phyloP scores from a whole-genome alignment of 2,888 invertebrate genomes.

The Cerastoderma edule region DNA sequence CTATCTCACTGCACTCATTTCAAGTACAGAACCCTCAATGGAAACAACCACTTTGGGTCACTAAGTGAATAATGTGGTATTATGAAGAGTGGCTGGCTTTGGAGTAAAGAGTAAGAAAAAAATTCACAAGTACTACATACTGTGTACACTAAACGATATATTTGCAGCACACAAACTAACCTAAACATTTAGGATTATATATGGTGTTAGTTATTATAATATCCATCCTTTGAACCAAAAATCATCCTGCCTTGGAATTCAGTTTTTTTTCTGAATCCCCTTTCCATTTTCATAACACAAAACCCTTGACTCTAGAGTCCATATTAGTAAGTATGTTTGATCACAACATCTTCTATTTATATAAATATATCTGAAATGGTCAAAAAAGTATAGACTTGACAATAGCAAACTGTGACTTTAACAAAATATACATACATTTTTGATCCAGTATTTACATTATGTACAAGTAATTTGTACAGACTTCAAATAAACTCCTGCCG shows the following conservation, averaged over 20 bases:
- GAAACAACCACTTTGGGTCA: too few relatives aligned
- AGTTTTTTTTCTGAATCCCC: neutral
- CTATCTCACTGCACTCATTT: too few relatives aligned
- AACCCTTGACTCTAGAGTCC: constrained; percentile 5
- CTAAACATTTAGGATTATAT: constrained; percentile 18
- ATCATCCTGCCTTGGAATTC: neutral
- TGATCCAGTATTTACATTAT: constrained; percentile 15
- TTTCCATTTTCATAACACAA: neutral
- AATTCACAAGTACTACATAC: constrained; percentile 17
- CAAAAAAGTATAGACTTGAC: constrained; percentile 20
- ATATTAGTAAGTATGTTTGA: neutral
- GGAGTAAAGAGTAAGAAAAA: too few relatives aligned
- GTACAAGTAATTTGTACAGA: constrained; percentile 19
- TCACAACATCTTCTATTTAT: constrained; percentile 22
- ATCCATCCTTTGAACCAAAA: constrained; percentile 12
- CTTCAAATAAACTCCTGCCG: constrained; percentile 20
- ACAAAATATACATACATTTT: constrained; percentile 28
- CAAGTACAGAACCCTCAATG: too few relatives aligned
- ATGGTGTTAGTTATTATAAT: constrained; percentile 13
- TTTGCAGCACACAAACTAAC: constrained; percentile 20
- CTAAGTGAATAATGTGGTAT: too few relatives aligned
- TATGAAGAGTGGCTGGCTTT: too few relatives aligned
- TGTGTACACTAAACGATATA: constrained; percentile 13
- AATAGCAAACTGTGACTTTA: constrained; percentile 21
- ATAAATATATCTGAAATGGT: constrained; percentile 25